Evolutionary conservation across 35 echinoderm and acorn worm genomes (phyloP).

Genomic region (Lytechinus variegatus): DNA sequence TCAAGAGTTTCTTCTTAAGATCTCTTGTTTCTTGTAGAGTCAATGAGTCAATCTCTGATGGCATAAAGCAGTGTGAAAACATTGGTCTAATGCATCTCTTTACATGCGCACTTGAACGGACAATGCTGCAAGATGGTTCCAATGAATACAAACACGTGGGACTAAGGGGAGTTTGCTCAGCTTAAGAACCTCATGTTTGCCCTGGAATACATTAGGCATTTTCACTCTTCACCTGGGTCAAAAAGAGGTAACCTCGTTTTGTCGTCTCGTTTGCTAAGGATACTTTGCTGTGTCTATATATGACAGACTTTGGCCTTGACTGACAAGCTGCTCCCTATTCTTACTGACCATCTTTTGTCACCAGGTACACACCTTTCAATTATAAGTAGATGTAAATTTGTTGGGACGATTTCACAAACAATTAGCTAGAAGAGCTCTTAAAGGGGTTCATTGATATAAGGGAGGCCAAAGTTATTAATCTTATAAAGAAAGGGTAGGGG

Average conservation of each 20-base stretch:
- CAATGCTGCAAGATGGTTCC: conserved; percentile 8
- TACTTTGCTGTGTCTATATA: background rate
- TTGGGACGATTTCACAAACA: background rate
- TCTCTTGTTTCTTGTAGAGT: background rate
- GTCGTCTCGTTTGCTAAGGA: background rate
- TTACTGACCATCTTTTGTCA: background rate
- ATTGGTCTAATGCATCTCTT: background rate
- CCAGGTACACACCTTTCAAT: background rate
- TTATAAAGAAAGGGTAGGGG: too few species aligned
- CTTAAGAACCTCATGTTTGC: conserved; percentile 3
- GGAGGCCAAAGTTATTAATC: background rate
- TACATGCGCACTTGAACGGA: conserved; percentile 32
- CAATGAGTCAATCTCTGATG: background rate
- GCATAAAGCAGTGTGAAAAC: background rate
- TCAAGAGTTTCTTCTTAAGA: conserved; percentile 13
- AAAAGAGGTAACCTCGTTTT: background rate
- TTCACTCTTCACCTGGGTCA: background rate
- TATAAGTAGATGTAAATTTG: background rate
- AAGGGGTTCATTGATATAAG: background rate
- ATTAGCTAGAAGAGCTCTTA: background rate
- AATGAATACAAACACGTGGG: background rate
- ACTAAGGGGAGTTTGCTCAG: conserved; percentile 25
- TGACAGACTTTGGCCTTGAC: conserved; percentile 31
- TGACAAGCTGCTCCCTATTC: background rate
- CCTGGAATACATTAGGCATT: conserved; percentile 6